A percentile compares a stretch with the other conserved stretches of the same genome.
phyloP scores from a whole-genome alignment of 2,888 invertebrate genomes.

The Nowickia ferox region DNA sequence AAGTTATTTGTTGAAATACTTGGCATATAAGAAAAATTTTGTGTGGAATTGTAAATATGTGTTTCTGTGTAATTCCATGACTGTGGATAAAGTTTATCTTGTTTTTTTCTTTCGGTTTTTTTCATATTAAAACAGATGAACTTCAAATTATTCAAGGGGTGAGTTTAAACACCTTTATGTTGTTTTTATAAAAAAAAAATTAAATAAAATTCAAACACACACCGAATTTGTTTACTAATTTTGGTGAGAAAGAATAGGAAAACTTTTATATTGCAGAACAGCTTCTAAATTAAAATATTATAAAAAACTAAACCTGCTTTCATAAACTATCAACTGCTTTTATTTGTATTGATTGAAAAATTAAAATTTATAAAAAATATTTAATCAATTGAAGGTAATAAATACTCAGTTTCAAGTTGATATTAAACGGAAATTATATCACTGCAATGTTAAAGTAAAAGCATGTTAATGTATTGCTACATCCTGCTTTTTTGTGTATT shows the following conservation, averaged over 20 bases:
- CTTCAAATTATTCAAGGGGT: slow-evolving; percentile 49
- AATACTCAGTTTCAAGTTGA: too few species aligned
- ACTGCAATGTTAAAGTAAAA: slow-evolving; percentile 27
- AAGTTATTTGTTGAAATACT: slow-evolving; percentile 43
- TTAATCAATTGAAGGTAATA: too few species aligned
- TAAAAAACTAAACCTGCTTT: too few species aligned
- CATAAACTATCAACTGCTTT: too few species aligned
- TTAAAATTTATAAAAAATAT: too few species aligned
- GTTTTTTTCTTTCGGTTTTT: background rate
- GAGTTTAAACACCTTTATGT: slow-evolving; percentile 48
- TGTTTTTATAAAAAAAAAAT: background rate
- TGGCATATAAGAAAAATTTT: slow-evolving; percentile 23
- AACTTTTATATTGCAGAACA: too few species aligned
- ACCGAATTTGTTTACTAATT: too few species aligned
- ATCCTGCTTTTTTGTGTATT: background rate
- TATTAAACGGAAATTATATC: background rate
- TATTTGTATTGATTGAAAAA: too few species aligned
- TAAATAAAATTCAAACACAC: background rate
- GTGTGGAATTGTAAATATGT: slow-evolving; percentile 5
- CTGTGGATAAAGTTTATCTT: background rate
- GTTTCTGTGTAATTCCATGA: background rate
- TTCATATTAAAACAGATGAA: slow-evolving; percentile 14
- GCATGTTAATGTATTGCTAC: slow-evolving; percentile 34
- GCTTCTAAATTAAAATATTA: too few species aligned
- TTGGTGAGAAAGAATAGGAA: too few species aligned